phyloP scores from a whole-genome alignment of 2,113 vertebrate species.

The Rostratula benghalensis region DNA sequence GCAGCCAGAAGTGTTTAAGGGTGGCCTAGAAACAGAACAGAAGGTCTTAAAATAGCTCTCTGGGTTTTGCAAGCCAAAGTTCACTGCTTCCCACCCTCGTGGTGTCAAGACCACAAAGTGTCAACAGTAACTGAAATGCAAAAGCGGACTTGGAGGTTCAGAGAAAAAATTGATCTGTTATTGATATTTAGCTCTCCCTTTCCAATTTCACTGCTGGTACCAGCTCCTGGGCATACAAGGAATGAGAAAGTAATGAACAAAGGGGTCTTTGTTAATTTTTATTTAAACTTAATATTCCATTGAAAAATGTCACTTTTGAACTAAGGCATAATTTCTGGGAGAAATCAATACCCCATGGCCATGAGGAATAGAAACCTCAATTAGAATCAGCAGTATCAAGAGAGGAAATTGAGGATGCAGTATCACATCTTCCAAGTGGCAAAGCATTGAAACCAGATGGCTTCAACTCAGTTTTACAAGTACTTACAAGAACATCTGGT shows the following conservation, averaged over 20 bases:
- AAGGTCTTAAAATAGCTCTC: slow-evolving; percentile 37
- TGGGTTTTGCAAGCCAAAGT: not conserved
- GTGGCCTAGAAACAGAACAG: not conserved
- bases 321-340: not conserved
- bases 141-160: not conserved
- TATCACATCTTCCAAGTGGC: slow-evolving; percentile 39
- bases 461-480: slow-evolving; percentile 38
- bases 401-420: slow-evolving; percentile 23
- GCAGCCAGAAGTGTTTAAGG: not conserved
- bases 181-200: not conserved
- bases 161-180: not conserved
- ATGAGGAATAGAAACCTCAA: slow-evolving; percentile 6
- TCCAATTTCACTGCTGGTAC: not conserved
- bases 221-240: not conserved
- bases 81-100: not conserved
- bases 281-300: not conserved
- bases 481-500: slow-evolving; percentile 55
- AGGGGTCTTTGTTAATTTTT: not conserved
- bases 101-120: not conserved
- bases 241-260: not conserved
- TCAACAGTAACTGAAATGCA: not conserved
- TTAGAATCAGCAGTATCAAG: not conserved
- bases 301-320: slow-evolving; percentile 1
- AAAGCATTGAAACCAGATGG: slow-evolving; percentile 44
- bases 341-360: not conserved